Percentiles rank a stretch among this genome's conserved stretches.
Conservation (phyloP, 2,888 invertebrate species). For the Nemotelus nigrinus region DNA sequence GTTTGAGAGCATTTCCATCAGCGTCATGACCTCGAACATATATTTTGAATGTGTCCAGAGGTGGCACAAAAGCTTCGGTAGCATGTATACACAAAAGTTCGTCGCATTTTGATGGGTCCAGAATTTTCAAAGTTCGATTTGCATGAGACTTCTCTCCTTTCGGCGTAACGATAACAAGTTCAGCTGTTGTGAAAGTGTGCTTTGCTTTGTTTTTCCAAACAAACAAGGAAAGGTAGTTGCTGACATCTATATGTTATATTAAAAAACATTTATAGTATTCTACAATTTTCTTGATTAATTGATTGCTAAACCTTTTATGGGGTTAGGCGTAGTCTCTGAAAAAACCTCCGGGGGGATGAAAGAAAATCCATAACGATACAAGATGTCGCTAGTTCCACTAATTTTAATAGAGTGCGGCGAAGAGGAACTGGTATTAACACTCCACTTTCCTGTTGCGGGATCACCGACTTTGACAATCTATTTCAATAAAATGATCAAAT, state of each 20-base stretch:
- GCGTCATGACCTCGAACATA: slow-evolving; percentile 73
- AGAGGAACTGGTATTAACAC: slow-evolving; percentile 68
- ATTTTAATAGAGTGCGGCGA: slow-evolving; percentile 73
- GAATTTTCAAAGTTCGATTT: neutral
- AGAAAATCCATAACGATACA: slow-evolving; percentile 73
- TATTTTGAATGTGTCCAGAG: slow-evolving; percentile 73
- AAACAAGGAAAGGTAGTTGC: slow-evolving; percentile 18
- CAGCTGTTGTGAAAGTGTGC: slow-evolving; percentile 18
- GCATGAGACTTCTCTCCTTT: neutral
- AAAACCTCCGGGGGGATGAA: slow-evolving; percentile 52
- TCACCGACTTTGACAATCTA: slow-evolving; percentile 71
- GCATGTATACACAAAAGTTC: slow-evolving; percentile 62
- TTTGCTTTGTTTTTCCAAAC: slow-evolving; percentile 13
- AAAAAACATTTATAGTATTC: neutral
- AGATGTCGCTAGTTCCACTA: slow-evolving; percentile 73
- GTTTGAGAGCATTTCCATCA: slow-evolving; percentile 69
- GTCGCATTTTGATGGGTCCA: slow-evolving; percentile 18
- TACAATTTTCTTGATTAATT: neutral
- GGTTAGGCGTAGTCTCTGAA: neutral
- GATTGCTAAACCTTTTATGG: slow-evolving; percentile 9
- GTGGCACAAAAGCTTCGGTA: slow-evolving; percentile 72
- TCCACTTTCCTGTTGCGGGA: slow-evolving; percentile 75
- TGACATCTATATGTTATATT: slow-evolving; percentile 1
- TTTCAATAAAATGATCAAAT: neutral
- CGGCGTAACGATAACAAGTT: slow-evolving; percentile 11